phyloP scores from a whole-genome alignment of 2,797 vertebrate genomes.

The Urosaurus nigricauda region DNA sequence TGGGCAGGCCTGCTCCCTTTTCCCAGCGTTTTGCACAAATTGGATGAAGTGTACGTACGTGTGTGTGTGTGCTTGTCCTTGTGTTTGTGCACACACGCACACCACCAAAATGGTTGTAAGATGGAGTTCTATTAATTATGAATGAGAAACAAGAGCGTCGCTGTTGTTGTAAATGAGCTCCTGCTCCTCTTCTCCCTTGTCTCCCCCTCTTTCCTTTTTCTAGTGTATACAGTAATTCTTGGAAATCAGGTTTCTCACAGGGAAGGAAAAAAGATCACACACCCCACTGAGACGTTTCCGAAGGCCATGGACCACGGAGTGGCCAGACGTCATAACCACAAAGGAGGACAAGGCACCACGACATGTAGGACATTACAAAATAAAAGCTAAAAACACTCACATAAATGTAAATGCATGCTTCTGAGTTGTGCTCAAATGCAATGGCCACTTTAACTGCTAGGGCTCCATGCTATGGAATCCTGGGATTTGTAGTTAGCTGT shows the following conservation, averaged over 20 bases:
- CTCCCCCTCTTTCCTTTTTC: neutral
- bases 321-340: too few relatives aligned
- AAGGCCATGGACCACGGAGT: neutral
- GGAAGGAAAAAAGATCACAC: too few relatives aligned
- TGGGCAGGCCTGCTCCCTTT: neutral
- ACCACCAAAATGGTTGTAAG: neutral
- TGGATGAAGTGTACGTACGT: neutral
- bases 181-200: neutral
- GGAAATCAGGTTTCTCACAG: slow-evolving; percentile 1
- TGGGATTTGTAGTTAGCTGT: too few relatives aligned
- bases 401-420: too few relatives aligned
- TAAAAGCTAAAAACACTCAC: too few relatives aligned
- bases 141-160: slow-evolving; percentile 1
- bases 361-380: too few relatives aligned
- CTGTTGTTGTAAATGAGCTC: slow-evolving; percentile 17
- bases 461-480: too few relatives aligned
- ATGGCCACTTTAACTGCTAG: too few relatives aligned
- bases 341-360: too few relatives aligned
- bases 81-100: neutral
- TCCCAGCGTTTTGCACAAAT: neutral
- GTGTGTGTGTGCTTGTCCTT: neutral
- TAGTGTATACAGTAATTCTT: neutral
- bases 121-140: slow-evolving; percentile 3
- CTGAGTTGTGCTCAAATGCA: too few relatives aligned
- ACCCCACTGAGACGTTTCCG: neutral